These are phyloP conservation scores for Amblyteles armatorius DNA, from an alignment of 2,888 invertebrate genomes.

Conservation along the genomic window DNA sequence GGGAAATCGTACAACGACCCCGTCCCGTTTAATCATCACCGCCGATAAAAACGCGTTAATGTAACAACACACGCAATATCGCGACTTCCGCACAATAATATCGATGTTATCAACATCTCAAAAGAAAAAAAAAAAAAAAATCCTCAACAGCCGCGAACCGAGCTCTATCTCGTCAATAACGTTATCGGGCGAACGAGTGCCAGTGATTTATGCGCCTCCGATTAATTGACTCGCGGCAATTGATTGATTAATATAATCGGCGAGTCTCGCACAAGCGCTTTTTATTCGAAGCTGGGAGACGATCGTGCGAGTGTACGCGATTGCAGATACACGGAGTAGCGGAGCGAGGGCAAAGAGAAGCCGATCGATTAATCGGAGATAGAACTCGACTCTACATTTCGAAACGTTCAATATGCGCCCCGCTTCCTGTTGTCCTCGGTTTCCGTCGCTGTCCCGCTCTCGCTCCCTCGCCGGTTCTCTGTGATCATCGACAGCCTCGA, in stretches of 20 bases:
- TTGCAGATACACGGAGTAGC: conserved; percentile 3
- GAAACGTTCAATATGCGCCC: conserved; percentile 54
- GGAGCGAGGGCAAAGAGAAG: conserved; percentile 41
- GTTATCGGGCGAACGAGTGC: conserved; percentile 25
- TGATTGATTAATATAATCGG: conserved; percentile 52
- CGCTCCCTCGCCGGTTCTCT: not conserved
- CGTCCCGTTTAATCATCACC: not conserved
- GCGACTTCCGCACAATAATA: conserved; percentile 16
- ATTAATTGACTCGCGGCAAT: conserved; percentile 51
- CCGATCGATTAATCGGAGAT: conserved; percentile 59
- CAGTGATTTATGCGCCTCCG: conserved; percentile 34
- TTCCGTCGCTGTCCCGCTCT: not conserved
- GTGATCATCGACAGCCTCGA: conserved; percentile 25
- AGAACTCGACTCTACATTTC: conserved; percentile 11
- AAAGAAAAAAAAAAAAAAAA: not conserved
- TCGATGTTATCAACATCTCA: not conserved
- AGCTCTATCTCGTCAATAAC: not conserved
- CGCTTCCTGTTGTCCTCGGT: conserved; percentile 60
- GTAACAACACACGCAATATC: conserved; percentile 3
- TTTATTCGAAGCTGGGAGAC: not conserved
- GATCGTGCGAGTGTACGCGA: not conserved
- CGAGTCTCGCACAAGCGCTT: conserved; percentile 3
- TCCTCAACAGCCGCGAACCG: not conserved
- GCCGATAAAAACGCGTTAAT: not conserved
- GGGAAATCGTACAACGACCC: not conserved